phyloP scores from a whole-genome alignment of 2,113 vertebrate species.

The Numenius arquata region DNA sequence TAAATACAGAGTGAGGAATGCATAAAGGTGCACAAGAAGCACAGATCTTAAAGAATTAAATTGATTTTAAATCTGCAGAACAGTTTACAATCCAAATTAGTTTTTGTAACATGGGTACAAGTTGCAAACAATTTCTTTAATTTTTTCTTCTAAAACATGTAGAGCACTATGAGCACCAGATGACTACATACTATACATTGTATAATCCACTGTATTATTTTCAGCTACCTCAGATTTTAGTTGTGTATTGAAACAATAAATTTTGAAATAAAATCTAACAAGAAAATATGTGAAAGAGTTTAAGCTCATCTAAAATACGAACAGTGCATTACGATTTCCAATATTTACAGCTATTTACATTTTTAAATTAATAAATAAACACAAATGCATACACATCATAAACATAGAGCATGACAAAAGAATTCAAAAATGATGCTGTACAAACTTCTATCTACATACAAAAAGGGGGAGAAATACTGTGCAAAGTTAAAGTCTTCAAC shows the following conservation, averaged over 20 bases:
- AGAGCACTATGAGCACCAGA: not conserved
- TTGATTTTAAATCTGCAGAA: not conserved
- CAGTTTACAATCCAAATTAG: not conserved
- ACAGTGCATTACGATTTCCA: not conserved
- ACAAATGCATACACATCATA: not conserved
- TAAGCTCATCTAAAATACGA: not conserved
- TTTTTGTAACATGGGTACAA: not conserved
- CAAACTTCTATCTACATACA: fast-evolving
- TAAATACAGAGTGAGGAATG: not conserved
- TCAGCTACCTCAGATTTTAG: not conserved
- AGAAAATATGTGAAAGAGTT: not conserved
- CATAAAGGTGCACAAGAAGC: not conserved
- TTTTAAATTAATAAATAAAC: not conserved
- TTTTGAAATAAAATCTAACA: not conserved
- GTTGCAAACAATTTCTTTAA: not conserved
- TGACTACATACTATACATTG: not conserved
- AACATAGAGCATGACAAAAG: not conserved
- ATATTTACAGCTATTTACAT: not conserved
- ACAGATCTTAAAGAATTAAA: not conserved
- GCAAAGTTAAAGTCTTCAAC: not conserved
- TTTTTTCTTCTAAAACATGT: not conserved
- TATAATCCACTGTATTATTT: not conserved
- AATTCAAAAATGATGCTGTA: not conserved
- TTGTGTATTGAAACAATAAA: not conserved
- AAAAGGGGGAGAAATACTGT: not conserved